Conservation (phyloP, 2,888 invertebrate species). For the Rhingia campestris region DNA sequence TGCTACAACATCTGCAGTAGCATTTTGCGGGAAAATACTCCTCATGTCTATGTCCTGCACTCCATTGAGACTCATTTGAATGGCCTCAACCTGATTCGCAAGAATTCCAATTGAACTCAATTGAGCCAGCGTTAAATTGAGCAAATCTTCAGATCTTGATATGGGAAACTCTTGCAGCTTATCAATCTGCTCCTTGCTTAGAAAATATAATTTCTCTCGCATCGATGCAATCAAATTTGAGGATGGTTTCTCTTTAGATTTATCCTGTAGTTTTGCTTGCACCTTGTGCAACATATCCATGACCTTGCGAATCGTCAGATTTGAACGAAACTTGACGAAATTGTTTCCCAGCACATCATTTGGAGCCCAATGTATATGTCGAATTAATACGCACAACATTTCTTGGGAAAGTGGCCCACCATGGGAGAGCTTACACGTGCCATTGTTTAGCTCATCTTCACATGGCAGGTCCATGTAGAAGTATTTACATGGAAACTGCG, state of each 20-base stretch:
- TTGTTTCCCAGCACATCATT: constrained; percentile 44
- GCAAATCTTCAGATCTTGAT: constrained; percentile 47
- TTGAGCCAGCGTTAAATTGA: constrained; percentile 52
- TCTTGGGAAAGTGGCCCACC: constrained; percentile 43
- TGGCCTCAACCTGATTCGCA: constrained; percentile 62
- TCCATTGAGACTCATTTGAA: constrained; percentile 49
- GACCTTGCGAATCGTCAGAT: constrained; percentile 19
- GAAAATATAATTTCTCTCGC: constrained; percentile 46
- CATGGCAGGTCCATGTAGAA: constrained; percentile 59
- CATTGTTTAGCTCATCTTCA: constrained; percentile 20
- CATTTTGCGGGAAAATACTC: constrained; percentile 20
- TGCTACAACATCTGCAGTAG: background rate
- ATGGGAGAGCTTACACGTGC: constrained; percentile 49
- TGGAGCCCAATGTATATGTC: constrained; percentile 57
- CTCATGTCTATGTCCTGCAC: constrained; percentile 61
- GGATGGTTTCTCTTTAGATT: background rate
- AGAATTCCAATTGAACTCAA: constrained; percentile 61
- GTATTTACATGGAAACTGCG: constrained; percentile 65
- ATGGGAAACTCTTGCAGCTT: constrained; percentile 37
- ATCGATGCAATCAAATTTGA: constrained; percentile 5
- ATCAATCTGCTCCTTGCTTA: constrained; percentile 44
- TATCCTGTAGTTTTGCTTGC: constrained; percentile 18
- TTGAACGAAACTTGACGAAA: constrained; percentile 31
- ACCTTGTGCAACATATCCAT: constrained; percentile 33
- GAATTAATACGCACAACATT: constrained; percentile 35